These are phyloP conservation scores for Epizoanthus illoricatus DNA, from an alignment of 92 coral and sea anemone genomes.

Conservation along the genomic window DNA sequence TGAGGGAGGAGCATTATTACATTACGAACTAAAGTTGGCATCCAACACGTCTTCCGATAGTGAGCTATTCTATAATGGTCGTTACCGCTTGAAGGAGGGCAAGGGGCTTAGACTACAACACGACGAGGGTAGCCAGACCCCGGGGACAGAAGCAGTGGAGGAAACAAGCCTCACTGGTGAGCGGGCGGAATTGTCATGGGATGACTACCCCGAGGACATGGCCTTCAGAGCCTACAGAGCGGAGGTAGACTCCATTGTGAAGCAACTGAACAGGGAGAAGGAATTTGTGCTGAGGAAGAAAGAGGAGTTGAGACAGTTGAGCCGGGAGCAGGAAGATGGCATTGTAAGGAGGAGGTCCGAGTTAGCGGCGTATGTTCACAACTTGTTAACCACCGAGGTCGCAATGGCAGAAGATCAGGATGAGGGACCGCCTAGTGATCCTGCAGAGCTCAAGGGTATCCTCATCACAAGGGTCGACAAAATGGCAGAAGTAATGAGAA, in stretches of 20 bases:
- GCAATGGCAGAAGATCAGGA: neutral
- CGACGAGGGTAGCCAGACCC: constrained; percentile 31
- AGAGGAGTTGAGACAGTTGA: constrained; percentile 6
- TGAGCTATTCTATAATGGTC: neutral
- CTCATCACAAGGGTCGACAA: neutral
- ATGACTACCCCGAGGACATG: constrained; percentile 59
- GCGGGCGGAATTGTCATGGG: constrained; percentile 76
- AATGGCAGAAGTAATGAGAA: constrained; percentile 24
- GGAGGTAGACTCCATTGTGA: constrained; percentile 60
- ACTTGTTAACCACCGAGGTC: neutral
- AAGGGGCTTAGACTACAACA: constrained; percentile 24
- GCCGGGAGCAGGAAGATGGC: constrained; percentile 26
- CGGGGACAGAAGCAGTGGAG: constrained; percentile 20
- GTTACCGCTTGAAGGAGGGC: neutral
- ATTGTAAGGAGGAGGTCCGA: constrained; percentile 34
- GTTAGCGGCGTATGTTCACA: constrained; percentile 17
- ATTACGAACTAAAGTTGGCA: neutral
- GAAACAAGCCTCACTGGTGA: constrained; percentile 12
- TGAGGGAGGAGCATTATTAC: neutral
- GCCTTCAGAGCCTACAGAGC: constrained; percentile 62
- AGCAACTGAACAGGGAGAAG: constrained; percentile 53
- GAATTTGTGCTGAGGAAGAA: constrained; percentile 17
- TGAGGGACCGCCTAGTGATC: neutral
- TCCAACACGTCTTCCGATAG: constrained; percentile 19
- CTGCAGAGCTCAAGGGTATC: neutral